Evolutionary conservation across 2,888 invertebrate species (phyloP), one percentile per base, ranked within the genome.

Genomic region (Brachyopa scutellaris): DNA sequence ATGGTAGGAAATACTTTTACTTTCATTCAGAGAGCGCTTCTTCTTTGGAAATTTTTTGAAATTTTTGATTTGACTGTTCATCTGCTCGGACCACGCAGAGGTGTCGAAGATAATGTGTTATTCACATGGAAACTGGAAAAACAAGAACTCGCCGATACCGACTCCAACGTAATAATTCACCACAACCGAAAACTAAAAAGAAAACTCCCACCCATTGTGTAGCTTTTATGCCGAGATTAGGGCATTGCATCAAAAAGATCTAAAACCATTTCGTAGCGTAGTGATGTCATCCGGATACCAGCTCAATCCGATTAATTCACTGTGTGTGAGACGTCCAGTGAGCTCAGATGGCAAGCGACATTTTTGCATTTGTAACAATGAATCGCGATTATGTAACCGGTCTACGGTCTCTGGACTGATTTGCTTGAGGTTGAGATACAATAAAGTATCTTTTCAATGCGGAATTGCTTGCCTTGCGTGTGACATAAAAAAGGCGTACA

Each of bases 1-100:
- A 47, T 40, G 66, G 47, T 72, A 70, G 55, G 17, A 59, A 53
- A 70, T 55, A 82, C 82, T 82, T 82, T 82, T 82, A 82, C 82
- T 82, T 82, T 82, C 77, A 55, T 82, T 64, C 59, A 36, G 77
- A 47, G 73, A 19, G 77, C 42, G 73, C 62, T 23, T 66, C 40
- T 64, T 76, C 64, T 42, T 33, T 33, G 26, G 26, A 5, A 26
- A 26, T 26, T 5, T 49, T 19, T 49, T 9, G 11, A 26, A 23
- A 26, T 40, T 17, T 8, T n/a, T n/a, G n/a, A n/a, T n/a, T n/a
- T n/a, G n/a, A n/a, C n/a, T n/a, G n/a, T n/a, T n/a, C n/a, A n/a
- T n/a, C n/a, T n/a, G n/a, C n/a, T n/a, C n/a, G n/a, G n/a, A n/a
- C n/a, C 11, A 47, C 38, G 21, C 33, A 6, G 21, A 62, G 47